A percentile compares a stretch with the other conserved stretches of the same genome.
phyloP scores from a whole-genome alignment of 2,888 invertebrate species.

The Crematogaster levior region DNA sequence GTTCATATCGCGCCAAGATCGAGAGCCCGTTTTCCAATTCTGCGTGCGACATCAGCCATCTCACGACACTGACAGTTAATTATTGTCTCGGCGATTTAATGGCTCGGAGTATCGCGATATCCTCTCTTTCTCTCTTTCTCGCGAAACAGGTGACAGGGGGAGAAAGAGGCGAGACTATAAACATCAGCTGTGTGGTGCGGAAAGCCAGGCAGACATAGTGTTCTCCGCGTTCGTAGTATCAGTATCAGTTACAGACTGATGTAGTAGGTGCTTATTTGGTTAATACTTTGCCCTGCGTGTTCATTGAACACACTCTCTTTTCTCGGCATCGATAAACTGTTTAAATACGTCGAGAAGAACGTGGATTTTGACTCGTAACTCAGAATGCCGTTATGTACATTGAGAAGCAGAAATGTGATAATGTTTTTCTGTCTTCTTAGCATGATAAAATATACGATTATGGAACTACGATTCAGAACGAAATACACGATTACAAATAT shows the following conservation, averaged over 20 bases:
- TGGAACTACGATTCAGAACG: not conserved
- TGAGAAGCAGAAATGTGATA: not conserved
- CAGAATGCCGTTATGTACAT: not conserved
- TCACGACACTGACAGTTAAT: conserved; percentile 79
- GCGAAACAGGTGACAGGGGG: not conserved
- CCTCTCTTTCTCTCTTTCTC: conserved; percentile 37
- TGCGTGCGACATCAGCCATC: conserved; percentile 77
- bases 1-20: conserved; percentile 66
- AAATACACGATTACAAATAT: not conserved
- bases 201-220: conserved; percentile 61
- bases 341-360: not conserved
- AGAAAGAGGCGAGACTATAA: conserved; percentile 52
- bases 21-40: conserved; percentile 80
- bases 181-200: conserved; percentile 61
- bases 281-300: conserved; percentile 52
- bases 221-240: conserved; percentile 66
- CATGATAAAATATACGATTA: not conserved
- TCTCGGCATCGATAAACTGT: not conserved
- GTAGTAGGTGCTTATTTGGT: conserved; percentile 61
- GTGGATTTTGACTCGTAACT: conserved; percentile 10
- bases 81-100: conserved; percentile 83
- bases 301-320: conserved; percentile 29
- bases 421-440: not conserved
- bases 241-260: conserved; percentile 71
- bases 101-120: conserved; percentile 77